phyloP scores from a whole-genome alignment of 2,113 vertebrate genomes.

The Chloebia gouldiae region DNA sequence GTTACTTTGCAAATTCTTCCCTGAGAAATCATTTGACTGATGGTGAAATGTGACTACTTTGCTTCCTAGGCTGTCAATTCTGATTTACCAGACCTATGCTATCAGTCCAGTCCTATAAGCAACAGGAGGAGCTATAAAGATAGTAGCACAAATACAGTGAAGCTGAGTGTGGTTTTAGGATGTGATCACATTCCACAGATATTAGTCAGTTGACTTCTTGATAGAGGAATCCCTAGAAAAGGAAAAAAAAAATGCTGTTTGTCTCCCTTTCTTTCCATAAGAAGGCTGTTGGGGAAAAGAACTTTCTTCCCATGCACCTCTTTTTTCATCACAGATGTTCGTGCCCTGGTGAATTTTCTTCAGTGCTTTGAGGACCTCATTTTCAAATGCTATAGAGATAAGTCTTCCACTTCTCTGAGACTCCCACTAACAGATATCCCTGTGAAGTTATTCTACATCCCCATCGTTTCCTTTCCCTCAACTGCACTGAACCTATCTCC shows the following conservation, averaged over 20 bases:
- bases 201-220: background rate
- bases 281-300: background rate
- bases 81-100: background rate
- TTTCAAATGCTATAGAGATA: background rate
- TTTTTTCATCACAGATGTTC: background rate
- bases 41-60: background rate
- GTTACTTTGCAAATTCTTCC: slow-evolving; percentile 11
- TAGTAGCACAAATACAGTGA: background rate
- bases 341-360: background rate
- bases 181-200: background rate
- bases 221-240: background rate
- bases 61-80: background rate
- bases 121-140: background rate
- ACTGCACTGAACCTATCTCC: background rate
- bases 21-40: background rate
- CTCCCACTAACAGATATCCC: background rate
- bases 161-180: background rate
- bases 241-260: background rate
- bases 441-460: background rate
- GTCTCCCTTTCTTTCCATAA: background rate
- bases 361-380: background rate
- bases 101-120: background rate
- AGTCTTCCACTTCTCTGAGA: background rate
- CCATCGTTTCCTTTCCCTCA: background rate
- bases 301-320: background rate